phyloP scores from a whole-genome alignment of 1,140 invertebrate species.

The Medauroidea extradentata region DNA sequence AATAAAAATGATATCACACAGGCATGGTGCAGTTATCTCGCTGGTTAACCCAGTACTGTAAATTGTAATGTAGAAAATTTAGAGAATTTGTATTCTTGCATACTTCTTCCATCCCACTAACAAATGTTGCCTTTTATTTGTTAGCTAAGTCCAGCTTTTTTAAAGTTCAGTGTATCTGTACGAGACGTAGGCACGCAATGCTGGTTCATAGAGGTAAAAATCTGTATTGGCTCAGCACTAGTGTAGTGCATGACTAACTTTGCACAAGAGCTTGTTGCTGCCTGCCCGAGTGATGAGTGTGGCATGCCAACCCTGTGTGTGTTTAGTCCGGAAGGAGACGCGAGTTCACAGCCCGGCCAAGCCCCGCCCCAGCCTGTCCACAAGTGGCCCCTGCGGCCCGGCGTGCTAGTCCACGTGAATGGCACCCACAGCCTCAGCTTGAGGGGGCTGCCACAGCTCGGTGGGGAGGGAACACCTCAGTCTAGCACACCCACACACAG shows the following conservation, averaged over 20 bases:
- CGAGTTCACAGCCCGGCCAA: slow-evolving; percentile 33
- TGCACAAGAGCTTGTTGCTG: not conserved
- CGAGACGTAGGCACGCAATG: no score
- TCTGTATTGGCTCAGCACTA: no score
- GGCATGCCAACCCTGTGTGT: not conserved
- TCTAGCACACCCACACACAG: not conserved
- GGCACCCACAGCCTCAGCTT: slow-evolving; percentile 55
- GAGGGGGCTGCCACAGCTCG: slow-evolving; percentile 22
- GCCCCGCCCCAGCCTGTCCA: slow-evolving; percentile 41
- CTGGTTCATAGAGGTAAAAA: no score
- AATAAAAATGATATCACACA: no score
- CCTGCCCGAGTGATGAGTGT: not conserved
- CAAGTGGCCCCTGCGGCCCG: slow-evolving; percentile 83
- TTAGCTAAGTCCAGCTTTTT: no score
- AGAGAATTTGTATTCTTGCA: no score
- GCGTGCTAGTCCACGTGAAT: slow-evolving; percentile 82
- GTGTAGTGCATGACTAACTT: not conserved
- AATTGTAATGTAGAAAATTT: no score
- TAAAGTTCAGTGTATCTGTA: no score
- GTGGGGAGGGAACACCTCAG: not conserved
- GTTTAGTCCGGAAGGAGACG: slow-evolving; percentile 29
- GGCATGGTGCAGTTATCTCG: no score
- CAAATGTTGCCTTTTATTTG: no score
- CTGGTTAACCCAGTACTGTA: no score
- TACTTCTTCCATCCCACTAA: no score